Conservation (phyloP, 2,888 invertebrate species). For the Brachyopa scutellaris region DNA sequence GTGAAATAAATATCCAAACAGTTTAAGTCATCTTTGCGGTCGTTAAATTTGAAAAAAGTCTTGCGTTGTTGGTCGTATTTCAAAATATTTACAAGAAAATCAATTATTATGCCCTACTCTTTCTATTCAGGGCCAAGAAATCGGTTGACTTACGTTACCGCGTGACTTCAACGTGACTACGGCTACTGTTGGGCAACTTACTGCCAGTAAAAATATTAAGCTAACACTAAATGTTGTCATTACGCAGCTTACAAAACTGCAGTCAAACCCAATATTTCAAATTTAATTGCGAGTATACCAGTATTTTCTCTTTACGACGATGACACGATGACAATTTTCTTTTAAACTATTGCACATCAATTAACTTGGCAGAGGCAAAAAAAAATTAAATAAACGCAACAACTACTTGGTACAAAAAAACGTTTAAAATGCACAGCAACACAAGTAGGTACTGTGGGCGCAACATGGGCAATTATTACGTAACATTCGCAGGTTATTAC, state of each 20-base stretch:
- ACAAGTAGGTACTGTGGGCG: constrained; percentile 22
- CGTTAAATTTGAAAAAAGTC: no score
- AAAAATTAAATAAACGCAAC: neutral
- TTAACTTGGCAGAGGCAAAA: constrained; percentile 25
- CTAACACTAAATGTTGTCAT: no score
- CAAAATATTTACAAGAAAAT: no score
- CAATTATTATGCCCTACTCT: no score
- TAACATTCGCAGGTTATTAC: constrained; percentile 55
- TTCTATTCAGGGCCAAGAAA: no score
- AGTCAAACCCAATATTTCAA: neutral
- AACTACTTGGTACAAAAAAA: constrained; percentile 22
- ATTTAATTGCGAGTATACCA: no score
- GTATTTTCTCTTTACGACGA: constrained; percentile 3
- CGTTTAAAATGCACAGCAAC: constrained; percentile 58
- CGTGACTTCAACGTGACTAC: no score
- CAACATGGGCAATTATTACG: constrained; percentile 65
- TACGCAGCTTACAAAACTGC: constrained; percentile 3
- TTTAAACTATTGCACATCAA: constrained; percentile 55
- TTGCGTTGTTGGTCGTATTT: no score
- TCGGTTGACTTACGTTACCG: no score
- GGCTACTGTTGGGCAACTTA: constrained; percentile 35
- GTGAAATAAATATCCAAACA: no score
- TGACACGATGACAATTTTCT: constrained; percentile 59
- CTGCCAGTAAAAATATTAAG: constrained; percentile 4
- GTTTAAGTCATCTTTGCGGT: no score